Percentiles rank a stretch among this genome's conserved stretches.
These are phyloP conservation scores for Syngnathus scovelli DNA, from an alignment of 2,113 vertebrate species.

Conservation along the genomic window DNA sequence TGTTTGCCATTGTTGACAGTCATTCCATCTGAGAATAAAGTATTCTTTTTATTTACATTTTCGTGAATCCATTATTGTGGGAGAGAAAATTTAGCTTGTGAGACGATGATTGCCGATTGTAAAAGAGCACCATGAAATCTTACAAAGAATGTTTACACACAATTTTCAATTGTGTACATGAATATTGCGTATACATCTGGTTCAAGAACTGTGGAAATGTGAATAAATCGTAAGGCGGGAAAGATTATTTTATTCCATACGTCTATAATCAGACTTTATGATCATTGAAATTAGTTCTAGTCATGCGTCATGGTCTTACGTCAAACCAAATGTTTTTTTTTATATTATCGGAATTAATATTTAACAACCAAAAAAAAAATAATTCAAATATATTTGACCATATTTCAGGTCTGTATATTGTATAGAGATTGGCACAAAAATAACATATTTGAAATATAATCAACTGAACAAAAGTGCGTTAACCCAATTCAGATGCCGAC, in stretches of 20 bases:
- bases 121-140: not conserved
- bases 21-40: not conserved
- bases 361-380: not conserved
- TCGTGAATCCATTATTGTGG: not conserved
- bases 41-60: not conserved
- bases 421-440: not conserved
- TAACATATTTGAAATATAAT: not conserved
- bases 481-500: constrained; percentile 32
- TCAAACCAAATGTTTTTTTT: not conserved
- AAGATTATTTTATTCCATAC: not conserved
- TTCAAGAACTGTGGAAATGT: not conserved
- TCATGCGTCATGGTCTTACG: not conserved
- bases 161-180: not conserved
- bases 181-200: not conserved
- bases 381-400: not conserved
- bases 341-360: not conserved
- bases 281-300: constrained; percentile 5
- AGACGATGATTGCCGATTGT: not conserved
- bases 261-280: constrained; percentile 2
- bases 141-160: not conserved
- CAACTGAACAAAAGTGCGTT: constrained; percentile 16
- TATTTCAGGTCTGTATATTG: not conserved
- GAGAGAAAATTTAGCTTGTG: not conserved
- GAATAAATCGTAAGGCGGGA: not conserved
- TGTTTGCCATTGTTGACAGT: too few relatives aligned